Evolutionary conservation across 64 coral and sea anemone species (phyloP), one percentile per base, ranked within the genome.

Genomic region (Porites lutea): DNA sequence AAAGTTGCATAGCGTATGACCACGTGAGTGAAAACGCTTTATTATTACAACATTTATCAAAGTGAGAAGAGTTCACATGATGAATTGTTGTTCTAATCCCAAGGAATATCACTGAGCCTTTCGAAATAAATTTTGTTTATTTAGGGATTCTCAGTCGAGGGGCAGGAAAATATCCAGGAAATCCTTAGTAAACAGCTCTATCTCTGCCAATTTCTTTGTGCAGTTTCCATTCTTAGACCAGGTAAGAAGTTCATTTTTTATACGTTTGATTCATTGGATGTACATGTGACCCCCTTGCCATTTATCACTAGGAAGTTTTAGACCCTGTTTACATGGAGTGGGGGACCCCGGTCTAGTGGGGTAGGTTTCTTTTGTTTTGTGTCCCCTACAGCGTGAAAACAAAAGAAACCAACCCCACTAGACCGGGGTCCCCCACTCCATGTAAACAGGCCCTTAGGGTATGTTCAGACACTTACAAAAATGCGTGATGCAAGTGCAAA

Each of bases 101-200:
- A 20, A 6, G 48, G 79, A 11, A 57, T 43, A 23, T 62, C 66
- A 37, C 27, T 1, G 27, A 37, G 27, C 12, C 8, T 57, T 48
- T 66, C 21, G 11, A 67, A 13, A 13, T 48, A 13, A 23, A 37
- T 22, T 48, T 5, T 90, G 62, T 90, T 72, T 2, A 79, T 70
- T 8, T 18, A 99, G 97, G 97, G 97, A 43, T 99, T 99, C 71
- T 96, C 94, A 71, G 97, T 99, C 21, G 97, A 88, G 71, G 97
- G 97, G 46, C 91, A 99, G 84, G 97, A 99, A 81, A 99, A 99
- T 59, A 87, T 99, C 12, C 97, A 99, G 82, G 97, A 99, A 72
- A 91, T 99, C 65, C 89, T 99, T 44, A 99, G 94, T 64, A 99
- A 99, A 72, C 97, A 96, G 74, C 84, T 99, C 11, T 93, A 96